Conservation (phyloP, 2,888 invertebrate species). For the Parthenolecanium corni region DNA sequence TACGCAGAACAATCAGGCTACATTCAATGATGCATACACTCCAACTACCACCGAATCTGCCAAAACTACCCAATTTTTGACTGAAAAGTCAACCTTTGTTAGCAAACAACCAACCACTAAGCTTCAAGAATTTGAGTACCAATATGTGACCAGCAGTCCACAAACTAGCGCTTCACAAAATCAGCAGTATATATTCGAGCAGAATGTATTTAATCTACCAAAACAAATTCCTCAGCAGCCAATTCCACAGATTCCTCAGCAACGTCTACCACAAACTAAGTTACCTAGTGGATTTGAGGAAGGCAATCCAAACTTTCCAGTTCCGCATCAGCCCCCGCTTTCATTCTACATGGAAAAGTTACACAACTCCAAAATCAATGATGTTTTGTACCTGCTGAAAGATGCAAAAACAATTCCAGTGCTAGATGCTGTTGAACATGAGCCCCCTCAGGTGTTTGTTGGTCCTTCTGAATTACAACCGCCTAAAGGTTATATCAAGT, state of each 20-base stretch:
- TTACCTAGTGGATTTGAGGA: not conserved
- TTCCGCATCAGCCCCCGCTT: conserved; percentile 69
- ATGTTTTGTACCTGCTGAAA: conserved; percentile 57
- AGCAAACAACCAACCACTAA: not conserved
- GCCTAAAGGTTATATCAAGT: conserved; percentile 62
- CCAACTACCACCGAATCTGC: conserved; percentile 1
- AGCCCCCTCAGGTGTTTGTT: conserved; percentile 65
- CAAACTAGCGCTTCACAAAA: conserved; percentile 22
- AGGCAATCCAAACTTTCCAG: conserved; percentile 33
- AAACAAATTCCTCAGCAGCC: not conserved
- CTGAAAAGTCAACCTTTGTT: conserved; percentile 1
- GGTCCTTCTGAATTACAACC: conserved; percentile 63
- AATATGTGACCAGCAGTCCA: conserved; percentile 13
- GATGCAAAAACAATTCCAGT: conserved; percentile 63
- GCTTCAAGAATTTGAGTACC: conserved; percentile 5
- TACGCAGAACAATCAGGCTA: not conserved
- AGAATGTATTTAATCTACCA: conserved; percentile 5
- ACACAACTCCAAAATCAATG: conserved; percentile 49
- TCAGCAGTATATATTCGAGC: conserved; percentile 11
- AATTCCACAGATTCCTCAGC: not conserved
- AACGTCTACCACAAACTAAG: not conserved
- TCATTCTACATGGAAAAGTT: conserved; percentile 58
- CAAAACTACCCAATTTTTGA: conserved; percentile 1
- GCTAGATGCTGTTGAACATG: conserved; percentile 56
- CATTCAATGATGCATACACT: not conserved